Base-by-base conservation (phyloP, 2,113 vertebrate species). In the Caranx melampygus region DNA sequence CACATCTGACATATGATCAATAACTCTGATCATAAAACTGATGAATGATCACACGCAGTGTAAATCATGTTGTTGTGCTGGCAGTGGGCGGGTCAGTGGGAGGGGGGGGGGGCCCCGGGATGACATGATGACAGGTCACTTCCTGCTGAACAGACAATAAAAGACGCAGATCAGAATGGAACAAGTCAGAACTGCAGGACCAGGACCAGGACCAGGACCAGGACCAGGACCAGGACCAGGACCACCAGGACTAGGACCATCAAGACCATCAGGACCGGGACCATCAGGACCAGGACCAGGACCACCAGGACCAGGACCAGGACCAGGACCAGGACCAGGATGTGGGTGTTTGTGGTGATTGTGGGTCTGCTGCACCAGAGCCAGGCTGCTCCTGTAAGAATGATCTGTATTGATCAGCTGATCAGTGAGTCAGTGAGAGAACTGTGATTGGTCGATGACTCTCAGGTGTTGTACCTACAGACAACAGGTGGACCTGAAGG, bases 111-210 rank as follows among this genome's bases (percentile, higher is more conserved):
- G 44, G 37, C 20, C 61, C 34, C 18, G 40, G 6, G 65, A n/a
- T 0, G 31, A 74, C 34, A 21, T 47, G 70, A 73, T 68, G 67
- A 72, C 63, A 58, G 18, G 45, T 54, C 51, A 70, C 73, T 84
- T 84, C 85, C 85, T 81, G 69, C 20, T 54, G 3, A n/a, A 42
- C 15, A 15, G 45, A 35, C 59, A 37, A 87, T 84, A 87, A 84
- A 64, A 78, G 44, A 79, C 11, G 15, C 4, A 0, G 16, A 34
- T 14, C 58, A 33, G 45, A 65, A 9, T 3, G 6, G 14, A 21
- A 20, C 13, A 5, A 6, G 4, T 21, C 40, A 79, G 49, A 75
- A 31, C 55, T 45, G 26, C 8, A 20, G 20, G 21, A 72, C 52
- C 61, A 52, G 66, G 16, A 71, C 45, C 64, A 3, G 9, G 21